phyloP scores from a whole-genome alignment of 2,888 invertebrate species.

The Trachelus iudaicus region DNA sequence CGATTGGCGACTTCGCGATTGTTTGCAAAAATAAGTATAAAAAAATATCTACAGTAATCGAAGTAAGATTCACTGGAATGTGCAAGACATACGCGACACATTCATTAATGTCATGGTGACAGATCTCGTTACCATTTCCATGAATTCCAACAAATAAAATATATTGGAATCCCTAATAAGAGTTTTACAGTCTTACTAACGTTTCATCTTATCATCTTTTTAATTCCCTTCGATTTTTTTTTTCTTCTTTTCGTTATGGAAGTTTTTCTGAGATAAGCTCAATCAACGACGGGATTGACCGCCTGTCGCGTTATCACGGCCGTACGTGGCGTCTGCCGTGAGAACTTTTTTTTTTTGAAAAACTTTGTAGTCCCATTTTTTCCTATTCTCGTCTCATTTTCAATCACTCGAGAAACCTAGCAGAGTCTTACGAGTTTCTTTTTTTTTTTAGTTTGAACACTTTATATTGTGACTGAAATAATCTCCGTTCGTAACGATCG shows the following conservation, averaged over 20 bases:
- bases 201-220: slow-evolving; percentile 5
- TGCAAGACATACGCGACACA: background rate
- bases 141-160: background rate
- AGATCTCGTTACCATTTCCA: background rate
- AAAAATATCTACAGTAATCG: background rate
- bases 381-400: background rate
- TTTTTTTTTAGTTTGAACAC: slow-evolving; percentile 6
- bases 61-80: background rate
- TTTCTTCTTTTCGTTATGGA: slow-evolving; percentile 28
- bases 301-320: slow-evolving; percentile 21
- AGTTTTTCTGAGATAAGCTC: slow-evolving; percentile 39
- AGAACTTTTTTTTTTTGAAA: slow-evolving; percentile 32
- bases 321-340: slow-evolving; percentile 29
- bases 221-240: background rate
- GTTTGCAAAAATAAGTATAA: background rate
- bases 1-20: background rate
- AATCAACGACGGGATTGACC: slow-evolving; percentile 26
- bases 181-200: slow-evolving; percentile 51
- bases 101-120: background rate
- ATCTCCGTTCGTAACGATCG: background rate
- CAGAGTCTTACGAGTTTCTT: slow-evolving; percentile 35
- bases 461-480: slow-evolving; percentile 5
- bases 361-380: slow-evolving; percentile 35
- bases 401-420: slow-evolving; percentile 36
- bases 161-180: slow-evolving; percentile 27